Percentiles rank a stretch among this genome's conserved stretches.
Evolutionary conservation across 2,888 invertebrate genomes (phyloP).

Genomic region (Oscheius onirici): DNA sequence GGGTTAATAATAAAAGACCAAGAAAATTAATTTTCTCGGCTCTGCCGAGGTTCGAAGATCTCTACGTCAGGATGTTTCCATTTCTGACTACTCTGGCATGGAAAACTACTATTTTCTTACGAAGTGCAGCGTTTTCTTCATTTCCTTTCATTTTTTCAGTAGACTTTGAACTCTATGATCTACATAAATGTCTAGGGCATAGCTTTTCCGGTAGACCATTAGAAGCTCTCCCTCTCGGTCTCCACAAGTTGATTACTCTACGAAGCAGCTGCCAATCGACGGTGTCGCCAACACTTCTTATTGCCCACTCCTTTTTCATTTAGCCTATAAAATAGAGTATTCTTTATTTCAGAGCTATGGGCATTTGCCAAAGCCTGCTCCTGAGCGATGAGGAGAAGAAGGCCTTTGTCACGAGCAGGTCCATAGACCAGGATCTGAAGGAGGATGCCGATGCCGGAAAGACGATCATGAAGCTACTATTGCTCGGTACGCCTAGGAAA

Average conservation of each 20-base stretch:
- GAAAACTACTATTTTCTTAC: too few relatives aligned
- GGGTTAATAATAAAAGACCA: too few relatives aligned
- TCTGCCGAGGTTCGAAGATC: too few relatives aligned
- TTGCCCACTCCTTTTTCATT: background rate
- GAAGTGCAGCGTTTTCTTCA: too few relatives aligned
- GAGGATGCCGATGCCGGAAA: slow-evolving; percentile 26
- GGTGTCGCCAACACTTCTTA: too few relatives aligned
- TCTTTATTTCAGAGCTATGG: slow-evolving; percentile 2
- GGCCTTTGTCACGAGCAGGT: slow-evolving; percentile 21
- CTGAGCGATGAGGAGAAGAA: slow-evolving; percentile 21
- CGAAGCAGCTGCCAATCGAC: background rate
- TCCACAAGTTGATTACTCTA: background rate
- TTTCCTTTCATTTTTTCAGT: too few relatives aligned
- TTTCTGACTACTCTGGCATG: too few relatives aligned
- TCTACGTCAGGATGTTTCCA: too few relatives aligned
- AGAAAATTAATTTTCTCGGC: too few relatives aligned
- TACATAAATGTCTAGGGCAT: background rate
- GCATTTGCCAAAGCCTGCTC: slow-evolving; percentile 14
- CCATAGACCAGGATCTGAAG: slow-evolving; percentile 12
- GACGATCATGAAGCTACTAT: slow-evolving; percentile 16
- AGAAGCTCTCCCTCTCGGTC: background rate
- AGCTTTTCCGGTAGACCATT: background rate
- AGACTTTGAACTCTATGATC: too few relatives aligned
- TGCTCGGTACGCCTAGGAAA: background rate
- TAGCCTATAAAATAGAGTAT: background rate